Base-by-base conservation (phyloP, 1,140 invertebrate species). In the Druon quercuslanigerum region DNA sequence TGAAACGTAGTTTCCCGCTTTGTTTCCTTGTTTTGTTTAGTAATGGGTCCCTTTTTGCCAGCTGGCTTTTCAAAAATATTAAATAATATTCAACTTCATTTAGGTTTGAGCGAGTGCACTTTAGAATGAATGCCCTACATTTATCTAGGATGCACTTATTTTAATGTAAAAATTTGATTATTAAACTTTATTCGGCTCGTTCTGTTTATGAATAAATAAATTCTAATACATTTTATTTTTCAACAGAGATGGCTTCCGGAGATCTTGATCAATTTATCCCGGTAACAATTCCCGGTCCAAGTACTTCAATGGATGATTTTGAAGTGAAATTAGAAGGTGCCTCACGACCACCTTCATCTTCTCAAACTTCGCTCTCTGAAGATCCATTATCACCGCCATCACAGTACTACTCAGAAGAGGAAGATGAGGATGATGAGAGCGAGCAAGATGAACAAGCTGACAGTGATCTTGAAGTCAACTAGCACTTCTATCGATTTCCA, bases 401-500 rank as follows among this genome's bases (percentile, higher is more conserved):
- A 16, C 90, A 90, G 14, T 91, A 89, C 74, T 91, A 87, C 79
- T 91, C 90, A 0, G 90, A 91, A 74, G 90, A 91, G 52, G 91
- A 92, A 14, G 91, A 92, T 16, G 90, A 91, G 8, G 90, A 91
- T 11, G 90, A 91, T 46, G 88, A 90, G 40, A 91, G 89, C 50
- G 90, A 91, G 40, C 90, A 91, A 76, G 90, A 92, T 73, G 91
- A 92, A 76, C 89, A 89, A 76, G 89, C 81, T 76, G 90, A 91
- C 74, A 92, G 90, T 86, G 91, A 92, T 82, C 86, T 91, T 78
- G 91, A 92, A 80, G 86, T 90, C 85, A 92, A 92, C 89, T 92
- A 91, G 90, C 90, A 88, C 80, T 72, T 83, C 84, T 83, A 84
- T 86, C 82, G 79, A 87, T 57, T 57, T 75, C 82, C 79, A 79